Conservation (phyloP, 2,888 invertebrate species). For the Adela reaumurella region DNA sequence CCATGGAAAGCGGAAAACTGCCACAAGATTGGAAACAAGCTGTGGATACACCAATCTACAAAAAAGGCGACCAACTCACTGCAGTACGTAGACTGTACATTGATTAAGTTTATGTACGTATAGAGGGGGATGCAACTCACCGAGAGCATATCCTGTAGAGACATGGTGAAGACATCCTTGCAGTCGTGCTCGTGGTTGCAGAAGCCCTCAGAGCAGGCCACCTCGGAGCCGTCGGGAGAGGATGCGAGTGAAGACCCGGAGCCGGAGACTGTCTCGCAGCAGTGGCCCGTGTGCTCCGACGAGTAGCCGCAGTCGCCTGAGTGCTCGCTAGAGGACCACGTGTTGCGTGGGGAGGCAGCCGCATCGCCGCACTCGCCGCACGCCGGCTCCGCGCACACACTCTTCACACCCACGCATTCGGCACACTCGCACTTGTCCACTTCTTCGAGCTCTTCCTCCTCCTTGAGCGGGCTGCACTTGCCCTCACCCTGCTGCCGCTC, state of each 20-base stretch:
- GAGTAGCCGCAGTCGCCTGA: slow-evolving; percentile 86
- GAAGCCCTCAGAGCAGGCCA: slow-evolving; percentile 84
- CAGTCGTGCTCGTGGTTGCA: slow-evolving; percentile 70
- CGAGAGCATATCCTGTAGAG: slow-evolving; percentile 76
- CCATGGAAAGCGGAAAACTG: no score
- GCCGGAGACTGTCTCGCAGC: slow-evolving; percentile 65
- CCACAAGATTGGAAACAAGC: no score
- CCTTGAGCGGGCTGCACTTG: slow-evolving; percentile 39
- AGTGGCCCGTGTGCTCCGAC: slow-evolving; percentile 76
- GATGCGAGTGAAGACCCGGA: slow-evolving; percentile 75
- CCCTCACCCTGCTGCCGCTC: slow-evolving; percentile 38
- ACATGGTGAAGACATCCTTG: slow-evolving; percentile 54
- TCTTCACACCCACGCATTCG: slow-evolving; percentile 22
- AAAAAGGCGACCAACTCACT: no score
- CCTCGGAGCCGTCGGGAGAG: slow-evolving; percentile 86
- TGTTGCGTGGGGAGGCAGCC: neutral
- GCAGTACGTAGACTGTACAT: no score
- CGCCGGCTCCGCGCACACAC: neutral
- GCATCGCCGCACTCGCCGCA: neutral
- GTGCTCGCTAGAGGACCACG: slow-evolving; percentile 59
- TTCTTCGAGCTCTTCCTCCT: slow-evolving; percentile 44
- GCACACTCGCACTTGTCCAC: slow-evolving; percentile 51
- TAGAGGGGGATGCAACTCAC: no score
- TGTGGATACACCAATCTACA: no score
- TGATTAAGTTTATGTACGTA: no score